Percentiles rank a stretch among this genome's conserved stretches.
Conservation (phyloP, 2,113 vertebrate genomes). For the Philantomba maxwellii region DNA sequence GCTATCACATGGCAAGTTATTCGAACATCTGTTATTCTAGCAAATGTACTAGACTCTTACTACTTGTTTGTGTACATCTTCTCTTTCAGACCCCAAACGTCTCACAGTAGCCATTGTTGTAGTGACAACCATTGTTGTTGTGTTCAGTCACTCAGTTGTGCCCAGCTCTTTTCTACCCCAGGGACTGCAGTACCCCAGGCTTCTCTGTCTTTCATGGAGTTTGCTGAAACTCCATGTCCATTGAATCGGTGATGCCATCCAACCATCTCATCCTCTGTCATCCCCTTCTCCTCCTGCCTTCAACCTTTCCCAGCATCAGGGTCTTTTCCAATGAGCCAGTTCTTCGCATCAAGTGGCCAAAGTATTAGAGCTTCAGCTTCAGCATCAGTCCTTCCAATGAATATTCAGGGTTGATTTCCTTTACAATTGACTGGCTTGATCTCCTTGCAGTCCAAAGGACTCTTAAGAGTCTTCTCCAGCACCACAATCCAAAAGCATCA, state of each 20-base stretch:
- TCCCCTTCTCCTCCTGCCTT: not conserved
- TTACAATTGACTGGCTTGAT: not conserved
- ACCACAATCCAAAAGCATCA: not conserved
- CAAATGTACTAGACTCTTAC: rapidly evolving
- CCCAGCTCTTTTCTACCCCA: not conserved
- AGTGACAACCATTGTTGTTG: no score
- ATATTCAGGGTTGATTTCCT: not conserved
- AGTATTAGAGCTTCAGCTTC: not conserved
- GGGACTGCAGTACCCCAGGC: not conserved
- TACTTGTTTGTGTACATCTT: rapidly evolving
- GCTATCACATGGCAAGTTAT: not conserved
- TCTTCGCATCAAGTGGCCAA: not conserved
- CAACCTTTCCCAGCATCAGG: not conserved
- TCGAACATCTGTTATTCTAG: not conserved
- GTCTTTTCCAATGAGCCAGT: not conserved
- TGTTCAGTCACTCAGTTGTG: not conserved
- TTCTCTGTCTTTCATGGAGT: not conserved
- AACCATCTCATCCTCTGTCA: not conserved
- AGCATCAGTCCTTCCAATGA: not conserved
- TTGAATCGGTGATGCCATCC: not conserved
- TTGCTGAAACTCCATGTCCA: not conserved
- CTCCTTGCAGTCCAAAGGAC: not conserved
- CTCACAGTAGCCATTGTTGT: not conserved
- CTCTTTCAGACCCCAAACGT: not conserved
- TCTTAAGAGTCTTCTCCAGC: not conserved